These are phyloP conservation scores for Elaphurus davidianus DNA, from an alignment of 2,113 vertebrate species.

Conservation along the genomic window DNA sequence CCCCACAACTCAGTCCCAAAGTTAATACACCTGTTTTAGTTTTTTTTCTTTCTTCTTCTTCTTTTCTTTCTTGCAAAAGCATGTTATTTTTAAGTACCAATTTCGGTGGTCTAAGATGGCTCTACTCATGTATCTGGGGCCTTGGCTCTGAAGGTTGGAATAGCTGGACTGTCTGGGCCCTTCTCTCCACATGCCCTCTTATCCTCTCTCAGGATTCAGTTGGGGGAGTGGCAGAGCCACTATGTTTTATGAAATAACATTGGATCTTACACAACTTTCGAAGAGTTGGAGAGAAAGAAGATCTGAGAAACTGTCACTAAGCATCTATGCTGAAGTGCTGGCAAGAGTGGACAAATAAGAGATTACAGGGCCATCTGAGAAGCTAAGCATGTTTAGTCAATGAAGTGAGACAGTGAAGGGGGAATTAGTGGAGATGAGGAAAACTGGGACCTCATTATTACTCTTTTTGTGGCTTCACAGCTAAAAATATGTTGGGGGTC, in stretches of 20 bases:
- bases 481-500: neutral
- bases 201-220: neutral
- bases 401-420: neutral
- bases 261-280: neutral
- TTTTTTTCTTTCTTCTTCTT: neutral
- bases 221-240: neutral
- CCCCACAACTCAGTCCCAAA: neutral
- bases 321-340: neutral
- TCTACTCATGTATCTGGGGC: neutral
- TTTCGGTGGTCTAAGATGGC: neutral
- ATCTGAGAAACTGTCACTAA: neutral
- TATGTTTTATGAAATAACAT: neutral
- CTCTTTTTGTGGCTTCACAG: neutral
- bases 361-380: neutral
- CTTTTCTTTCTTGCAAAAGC: neutral
- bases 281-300: neutral
- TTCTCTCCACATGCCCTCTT: neutral
- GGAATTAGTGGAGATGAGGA: neutral
- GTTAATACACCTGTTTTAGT: neutral
- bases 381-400: neutral
- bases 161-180: neutral
- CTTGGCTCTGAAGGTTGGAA: neutral
- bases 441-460: neutral
- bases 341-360: neutral
- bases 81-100: neutral